A percentile compares a stretch with the other conserved stretches of the same genome.
Evolutionary conservation across 2,797 vertebrate species (phyloP).

Genomic region (Enteromius mattozi): DNA sequence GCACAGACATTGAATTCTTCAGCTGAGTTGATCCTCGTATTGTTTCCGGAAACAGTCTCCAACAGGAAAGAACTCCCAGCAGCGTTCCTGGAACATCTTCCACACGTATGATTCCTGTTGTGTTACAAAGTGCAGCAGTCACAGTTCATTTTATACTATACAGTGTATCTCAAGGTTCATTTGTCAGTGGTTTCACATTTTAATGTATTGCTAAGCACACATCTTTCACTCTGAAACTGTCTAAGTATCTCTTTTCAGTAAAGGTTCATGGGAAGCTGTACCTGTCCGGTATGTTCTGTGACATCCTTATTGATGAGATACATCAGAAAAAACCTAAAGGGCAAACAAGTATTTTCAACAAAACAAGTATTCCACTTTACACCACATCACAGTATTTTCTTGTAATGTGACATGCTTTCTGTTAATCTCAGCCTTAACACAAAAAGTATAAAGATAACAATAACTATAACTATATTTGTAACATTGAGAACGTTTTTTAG

Average conservation of each 20-base stretch:
- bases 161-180: background rate
- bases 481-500: no score
- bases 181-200: slow-evolving; percentile 1
- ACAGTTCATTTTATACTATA: background rate
- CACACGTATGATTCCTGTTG: slow-evolving; percentile 81
- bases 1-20: slow-evolving; percentile 7
- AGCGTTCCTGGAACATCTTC: slow-evolving; percentile 85
- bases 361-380: background rate
- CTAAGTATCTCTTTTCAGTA: slow-evolving; percentile 18
- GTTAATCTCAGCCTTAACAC: background rate
- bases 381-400: background rate
- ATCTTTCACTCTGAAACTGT: background rate
- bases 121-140: background rate
- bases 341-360: background rate
- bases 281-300: slow-evolving; percentile 82
- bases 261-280: slow-evolving; percentile 45
- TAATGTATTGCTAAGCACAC: background rate
- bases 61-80: slow-evolving; percentile 84
- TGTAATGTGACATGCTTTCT: background rate
- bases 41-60: slow-evolving; percentile 85
- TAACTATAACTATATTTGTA: no score
- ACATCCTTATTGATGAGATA: slow-evolving; percentile 84
- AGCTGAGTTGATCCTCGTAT: slow-evolving; percentile 79
- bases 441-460: no score
- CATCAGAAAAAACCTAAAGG: slow-evolving; percentile 81